Evolutionary conservation across 2,888 invertebrate species (phyloP), one percentile per base, ranked within the genome.

Genomic region (Heliconius ismenius): DNA sequence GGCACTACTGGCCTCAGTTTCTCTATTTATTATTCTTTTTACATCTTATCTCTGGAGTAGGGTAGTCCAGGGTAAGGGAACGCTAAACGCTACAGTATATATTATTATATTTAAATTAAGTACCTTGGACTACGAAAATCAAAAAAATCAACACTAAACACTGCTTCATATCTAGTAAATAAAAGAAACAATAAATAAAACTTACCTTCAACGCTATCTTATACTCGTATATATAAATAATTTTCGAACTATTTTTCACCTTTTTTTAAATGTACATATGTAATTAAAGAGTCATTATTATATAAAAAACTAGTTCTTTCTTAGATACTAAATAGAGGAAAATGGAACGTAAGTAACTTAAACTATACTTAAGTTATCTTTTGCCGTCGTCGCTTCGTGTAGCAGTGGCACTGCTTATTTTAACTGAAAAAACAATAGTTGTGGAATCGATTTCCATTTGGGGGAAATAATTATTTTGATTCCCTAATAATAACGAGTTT

Each of bases 271-370:
- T 24, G 2, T 49, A 32, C n/a, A 24, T 10, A 6, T 39, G 72
- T 73, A 60, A 73, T 62, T 73, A 73, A 62, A 73, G 18, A 62
- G 24, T 62, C 72, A 62, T 73, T 73, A 73, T 58, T 18, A 39
- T 24, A 73, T 21, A 62, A 73, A 72, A 73, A 62, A 72, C 60
- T n/a, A 18, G 18, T n/a, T n/a, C 7, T 70, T 69, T 21, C 9
- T 70, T 58, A n/a, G 1, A 32, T 28, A 54, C 11, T 69, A n/a
- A n/a, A 28, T 32, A 54, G n/a, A 11, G 28, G 13, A 13, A 28
- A 21, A 54, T 69, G 11, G 28, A 32, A 69, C 21, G 10, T 39
- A 39, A 39, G 24, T 39, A 39, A 65, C 21, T 24, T 67, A 67
- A 36, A 24, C 13, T 24, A 36, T n/a, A 13, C 13, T 67, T 24